Evolutionary conservation across 2,888 invertebrate species (phyloP).

Genomic region (Leistus spinibarbis): DNA sequence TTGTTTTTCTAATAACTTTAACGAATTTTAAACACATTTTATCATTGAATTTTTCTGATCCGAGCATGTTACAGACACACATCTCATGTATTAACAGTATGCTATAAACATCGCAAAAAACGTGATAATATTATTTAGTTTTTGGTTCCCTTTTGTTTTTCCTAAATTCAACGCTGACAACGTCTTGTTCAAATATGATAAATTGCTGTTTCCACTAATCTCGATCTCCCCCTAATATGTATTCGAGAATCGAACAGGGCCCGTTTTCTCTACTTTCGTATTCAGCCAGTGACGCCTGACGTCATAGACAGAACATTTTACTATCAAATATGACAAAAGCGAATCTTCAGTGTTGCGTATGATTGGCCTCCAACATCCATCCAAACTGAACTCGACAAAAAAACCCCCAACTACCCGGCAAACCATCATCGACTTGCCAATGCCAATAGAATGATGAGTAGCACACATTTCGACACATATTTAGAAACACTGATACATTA

Average conservation of each 20-base stretch:
- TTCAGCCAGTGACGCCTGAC: constrained; percentile 8
- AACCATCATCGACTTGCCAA: neutral
- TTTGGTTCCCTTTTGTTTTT: no score
- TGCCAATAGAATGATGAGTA: neutral
- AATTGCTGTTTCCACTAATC: neutral
- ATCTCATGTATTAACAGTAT: no score
- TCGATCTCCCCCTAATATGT: neutral
- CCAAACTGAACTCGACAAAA: neutral
- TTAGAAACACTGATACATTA: constrained; percentile 28
- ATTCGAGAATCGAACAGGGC: neutral
- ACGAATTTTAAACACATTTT: no score
- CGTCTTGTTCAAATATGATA: neutral
- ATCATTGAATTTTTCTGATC: no score
- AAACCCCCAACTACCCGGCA: neutral
- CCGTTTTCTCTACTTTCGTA: neutral
- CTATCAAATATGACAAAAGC: constrained; percentile 29
- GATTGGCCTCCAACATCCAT: neutral
- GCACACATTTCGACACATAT: neutral
- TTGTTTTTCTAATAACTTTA: no score
- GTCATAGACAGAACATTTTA: constrained; percentile 36
- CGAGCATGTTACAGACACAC: no score
- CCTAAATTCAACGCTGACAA: neutral
- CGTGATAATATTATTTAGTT: no score
- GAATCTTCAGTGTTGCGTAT: constrained; percentile 24
- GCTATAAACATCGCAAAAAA: no score